These are phyloP conservation scores for Struthio camelus DNA, from an alignment of 2,113 vertebrate species.

Conservation along the genomic window DNA sequence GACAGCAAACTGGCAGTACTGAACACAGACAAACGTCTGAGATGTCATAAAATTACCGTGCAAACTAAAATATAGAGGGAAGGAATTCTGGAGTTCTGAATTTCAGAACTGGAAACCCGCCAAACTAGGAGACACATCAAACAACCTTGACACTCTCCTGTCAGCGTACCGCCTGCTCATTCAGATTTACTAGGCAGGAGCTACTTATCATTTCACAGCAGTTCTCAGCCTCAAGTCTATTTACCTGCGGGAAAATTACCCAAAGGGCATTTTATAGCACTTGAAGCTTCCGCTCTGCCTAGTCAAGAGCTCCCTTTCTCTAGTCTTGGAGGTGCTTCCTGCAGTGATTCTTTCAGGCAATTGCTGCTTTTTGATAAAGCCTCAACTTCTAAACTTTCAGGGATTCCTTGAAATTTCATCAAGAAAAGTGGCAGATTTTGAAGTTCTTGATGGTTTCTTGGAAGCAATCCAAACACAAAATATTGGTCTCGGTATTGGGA, in stretches of 20 bases:
- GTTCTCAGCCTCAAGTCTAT: neutral
- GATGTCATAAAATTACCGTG: neutral
- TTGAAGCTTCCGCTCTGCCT: neutral
- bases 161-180: accelerated
- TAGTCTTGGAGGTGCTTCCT: neutral
- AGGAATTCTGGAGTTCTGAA: neutral
- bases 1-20: neutral
- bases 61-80: accelerated
- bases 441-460: neutral
- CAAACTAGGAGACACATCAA: neutral
- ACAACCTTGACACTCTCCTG: neutral
- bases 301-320: neutral
- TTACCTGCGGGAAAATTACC: neutral
- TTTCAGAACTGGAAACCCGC: neutral
- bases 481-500: neutral
- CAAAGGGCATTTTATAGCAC: neutral
- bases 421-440: neutral
- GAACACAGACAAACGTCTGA: neutral
- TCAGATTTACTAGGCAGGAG: neutral
- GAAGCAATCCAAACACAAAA: neutral
- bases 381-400: neutral
- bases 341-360: neutral
- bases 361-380: neutral
- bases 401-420: neutral
- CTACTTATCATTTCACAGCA: neutral